phyloP scores from a whole-genome alignment of 2,888 invertebrate species.

The Galerucella calmariensis region DNA sequence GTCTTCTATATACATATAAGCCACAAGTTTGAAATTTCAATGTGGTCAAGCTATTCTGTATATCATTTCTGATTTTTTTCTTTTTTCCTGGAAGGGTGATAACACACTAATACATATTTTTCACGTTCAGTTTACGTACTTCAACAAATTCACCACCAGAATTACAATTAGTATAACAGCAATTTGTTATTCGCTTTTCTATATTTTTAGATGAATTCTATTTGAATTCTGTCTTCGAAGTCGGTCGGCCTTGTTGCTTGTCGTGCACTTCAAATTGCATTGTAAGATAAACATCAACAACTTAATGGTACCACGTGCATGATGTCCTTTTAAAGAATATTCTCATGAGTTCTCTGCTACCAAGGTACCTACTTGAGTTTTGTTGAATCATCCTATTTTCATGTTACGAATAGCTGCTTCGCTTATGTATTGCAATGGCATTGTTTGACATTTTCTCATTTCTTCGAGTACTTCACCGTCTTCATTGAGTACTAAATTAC shows the following conservation, averaged over 20 bases:
- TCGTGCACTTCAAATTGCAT: constrained; percentile 7
- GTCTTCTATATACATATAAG: too few relatives aligned
- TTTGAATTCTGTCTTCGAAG: not conserved
- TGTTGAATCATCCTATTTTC: constrained; percentile 7
- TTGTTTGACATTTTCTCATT: constrained; percentile 1
- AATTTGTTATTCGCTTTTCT: not conserved
- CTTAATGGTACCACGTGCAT: constrained; percentile 10
- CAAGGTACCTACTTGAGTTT: not conserved
- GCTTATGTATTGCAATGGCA: not conserved
- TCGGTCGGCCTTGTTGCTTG: not conserved
- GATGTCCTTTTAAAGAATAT: constrained; percentile 7
- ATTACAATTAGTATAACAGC: constrained; percentile 1
- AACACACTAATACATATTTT: too few relatives aligned
- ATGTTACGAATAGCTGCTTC: constrained; percentile 6
- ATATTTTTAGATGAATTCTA: constrained; percentile 2
- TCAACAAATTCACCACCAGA: too few relatives aligned
- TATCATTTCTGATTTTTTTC: too few relatives aligned
- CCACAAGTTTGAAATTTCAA: too few relatives aligned
- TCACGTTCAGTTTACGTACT: too few relatives aligned
- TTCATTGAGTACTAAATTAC: not conserved
- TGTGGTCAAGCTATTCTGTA: too few relatives aligned
- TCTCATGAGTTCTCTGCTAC: constrained; percentile 4
- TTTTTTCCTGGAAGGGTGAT: too few relatives aligned
- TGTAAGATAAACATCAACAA: constrained; percentile 9
- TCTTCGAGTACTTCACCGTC: not conserved